Percentiles rank a stretch among this genome's conserved stretches.
Evolutionary conservation across 2,888 invertebrate genomes (phyloP).

Genomic region (Herminia tarsipennalis): DNA sequence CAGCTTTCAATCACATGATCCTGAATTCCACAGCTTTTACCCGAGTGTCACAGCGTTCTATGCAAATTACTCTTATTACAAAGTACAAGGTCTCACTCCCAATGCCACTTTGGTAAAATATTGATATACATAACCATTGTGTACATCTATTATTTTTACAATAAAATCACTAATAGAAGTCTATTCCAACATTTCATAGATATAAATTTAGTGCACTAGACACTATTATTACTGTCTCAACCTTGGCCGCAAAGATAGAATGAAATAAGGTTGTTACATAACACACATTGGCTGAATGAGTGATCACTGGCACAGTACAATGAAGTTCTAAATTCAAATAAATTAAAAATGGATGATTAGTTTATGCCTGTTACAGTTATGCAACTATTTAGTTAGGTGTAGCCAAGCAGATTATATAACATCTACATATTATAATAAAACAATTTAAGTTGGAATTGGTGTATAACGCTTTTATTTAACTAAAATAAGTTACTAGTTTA

Average conservation of each 20-base stretch:
- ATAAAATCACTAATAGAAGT: conserved; percentile 22
- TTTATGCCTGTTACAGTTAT: conserved; percentile 30
- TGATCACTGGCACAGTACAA: conserved; percentile 45
- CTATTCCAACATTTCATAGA: neutral
- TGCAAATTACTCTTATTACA: conserved; percentile 48
- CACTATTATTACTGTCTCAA: conserved; percentile 39
- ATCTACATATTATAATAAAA: conserved; percentile 69
- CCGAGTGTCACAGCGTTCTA: conserved; percentile 51
- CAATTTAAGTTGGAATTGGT: conserved; percentile 78
- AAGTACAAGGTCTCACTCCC: conserved; percentile 62
- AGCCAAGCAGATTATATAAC: conserved; percentile 71
- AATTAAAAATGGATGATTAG: conserved; percentile 18
- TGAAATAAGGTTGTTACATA: conserved; percentile 72
- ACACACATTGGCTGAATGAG: conserved; percentile 56
- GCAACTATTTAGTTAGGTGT: conserved; percentile 35
- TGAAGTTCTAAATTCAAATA: conserved; percentile 37
- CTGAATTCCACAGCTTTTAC: conserved; percentile 62
- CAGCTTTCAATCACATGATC: conserved; percentile 73
- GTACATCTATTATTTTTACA: conserved; percentile 37
- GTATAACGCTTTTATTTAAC: conserved; percentile 82
- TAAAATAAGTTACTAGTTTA: conserved; percentile 84
- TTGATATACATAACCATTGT: conserved; percentile 41
- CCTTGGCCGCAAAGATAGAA: conserved; percentile 67
- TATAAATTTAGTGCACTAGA: conserved; percentile 18
- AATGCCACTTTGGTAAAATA: conserved; percentile 43